Base-by-base conservation (phyloP, 1,140 invertebrate species). In the Drosophila simulans region DNA sequence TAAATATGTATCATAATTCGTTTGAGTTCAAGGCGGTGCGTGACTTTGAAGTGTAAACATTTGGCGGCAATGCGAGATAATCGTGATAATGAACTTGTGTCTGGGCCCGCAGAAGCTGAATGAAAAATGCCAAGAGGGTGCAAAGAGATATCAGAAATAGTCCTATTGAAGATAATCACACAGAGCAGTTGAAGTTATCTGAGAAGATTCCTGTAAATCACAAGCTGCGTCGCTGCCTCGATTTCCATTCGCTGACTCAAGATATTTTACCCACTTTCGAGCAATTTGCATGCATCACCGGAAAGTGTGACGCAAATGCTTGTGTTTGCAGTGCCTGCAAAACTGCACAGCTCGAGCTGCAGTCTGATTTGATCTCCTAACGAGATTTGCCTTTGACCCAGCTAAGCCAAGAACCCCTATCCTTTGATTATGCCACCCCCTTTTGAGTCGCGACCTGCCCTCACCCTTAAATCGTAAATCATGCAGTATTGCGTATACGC, bases 401-500 rank as follows among this genome's bases (percentile, higher is more conserved):
- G 63, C 58, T 58, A 66, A 34, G 58, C 58, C 34, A 11, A 49
- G 11, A 13, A 5, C 22, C 31, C 40, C n/a, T 22, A 12, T 5
- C 27, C 20, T 49, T 39, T 62, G 56, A 64, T 39, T 45, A 34
- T 27, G 11, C 43, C 31, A 10, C 20, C 43, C 43, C 12, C 5
- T 25, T 15, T 42, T 12, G 12, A 54, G 10, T 34, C 64, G 64
- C 64, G 64, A 68, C 64, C 64, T 68, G 64, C 59, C 64, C 59
- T 68, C 64, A 68, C 64, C 64, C 64, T 68, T 43, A 8, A 42
- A 17, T 17, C 25, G 25, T 45, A 13, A 64, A 57, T 79, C 77
- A 85, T 85, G 81, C 85, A 85, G 80, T 77, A 64, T 66, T 72
- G 60, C 78, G 78, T 80, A 76, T 82, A 49, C 79, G 80, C 37